Conservation (phyloP, 2,113 vertebrate genomes). For the Danionella cerebrum region DNA sequence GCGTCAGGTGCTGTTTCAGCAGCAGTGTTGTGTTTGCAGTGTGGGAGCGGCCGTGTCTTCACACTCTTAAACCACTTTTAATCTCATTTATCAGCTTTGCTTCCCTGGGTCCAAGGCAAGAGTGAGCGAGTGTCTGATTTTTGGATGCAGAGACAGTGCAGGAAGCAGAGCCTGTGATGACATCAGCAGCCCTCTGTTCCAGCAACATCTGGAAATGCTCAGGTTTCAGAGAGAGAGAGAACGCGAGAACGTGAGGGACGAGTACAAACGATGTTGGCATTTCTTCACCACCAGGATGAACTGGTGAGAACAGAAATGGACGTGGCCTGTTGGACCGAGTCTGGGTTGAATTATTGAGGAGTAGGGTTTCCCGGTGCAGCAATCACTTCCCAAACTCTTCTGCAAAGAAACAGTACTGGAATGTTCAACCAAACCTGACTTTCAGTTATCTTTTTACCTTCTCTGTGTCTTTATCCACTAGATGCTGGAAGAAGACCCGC, state of each 20-base stretch:
- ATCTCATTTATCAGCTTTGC: conserved; percentile 27
- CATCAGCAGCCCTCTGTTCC: conserved; percentile 51
- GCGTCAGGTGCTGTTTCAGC: not conserved
- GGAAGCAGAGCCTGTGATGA: conserved; percentile 56
- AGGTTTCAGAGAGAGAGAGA: conserved; percentile 16
- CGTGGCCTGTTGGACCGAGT: not conserved
- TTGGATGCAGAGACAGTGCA: conserved; percentile 41
- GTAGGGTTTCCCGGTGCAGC: not conserved
- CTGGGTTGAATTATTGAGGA: not conserved
- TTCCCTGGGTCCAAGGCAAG: not conserved
- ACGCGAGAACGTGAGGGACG: not conserved
- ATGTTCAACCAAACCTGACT: too few species aligned
- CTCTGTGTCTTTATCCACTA: too few species aligned
- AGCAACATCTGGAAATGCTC: conserved; percentile 63
- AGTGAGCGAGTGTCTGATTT: conserved; percentile 36
- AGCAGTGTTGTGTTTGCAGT: not conserved
- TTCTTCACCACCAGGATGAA: not conserved
- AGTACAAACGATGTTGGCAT: not conserved
- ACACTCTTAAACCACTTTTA: conserved; percentile 45
- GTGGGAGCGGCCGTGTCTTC: conserved; percentile 1
- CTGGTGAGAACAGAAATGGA: not conserved
- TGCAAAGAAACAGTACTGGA: too few species aligned
- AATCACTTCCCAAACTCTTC: too few species aligned
- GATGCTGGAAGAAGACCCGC: too few species aligned
- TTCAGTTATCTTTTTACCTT: too few species aligned